Conservation (phyloP, 2,888 invertebrate genomes). For the Drosophila monieri region DNA sequence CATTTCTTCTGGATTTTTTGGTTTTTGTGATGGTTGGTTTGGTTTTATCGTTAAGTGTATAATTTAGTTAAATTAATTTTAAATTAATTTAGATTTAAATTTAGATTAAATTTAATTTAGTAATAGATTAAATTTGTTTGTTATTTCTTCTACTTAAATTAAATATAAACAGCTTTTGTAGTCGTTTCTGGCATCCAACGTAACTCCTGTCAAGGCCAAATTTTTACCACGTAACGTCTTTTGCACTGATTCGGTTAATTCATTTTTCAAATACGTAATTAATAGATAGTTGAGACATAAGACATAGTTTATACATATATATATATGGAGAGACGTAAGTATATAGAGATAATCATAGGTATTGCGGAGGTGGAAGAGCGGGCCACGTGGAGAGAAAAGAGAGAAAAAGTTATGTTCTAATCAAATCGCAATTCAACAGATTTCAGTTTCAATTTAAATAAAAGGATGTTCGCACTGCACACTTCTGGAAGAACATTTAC, state of each 20-base stretch:
- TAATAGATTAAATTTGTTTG: constrained; percentile 72
- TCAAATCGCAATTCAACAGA: constrained; percentile 53
- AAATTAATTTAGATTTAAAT: constrained; percentile 55
- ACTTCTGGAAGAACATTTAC: neutral
- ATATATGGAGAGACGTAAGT: constrained; percentile 1
- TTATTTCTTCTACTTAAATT: constrained; percentile 81
- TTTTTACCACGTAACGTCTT: constrained; percentile 83
- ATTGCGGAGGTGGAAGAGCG: constrained; percentile 54
- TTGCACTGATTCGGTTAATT: constrained; percentile 77
- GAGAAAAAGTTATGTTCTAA: constrained; percentile 73
- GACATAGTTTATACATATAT: constrained; percentile 38
- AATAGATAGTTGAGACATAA: constrained; percentile 21
- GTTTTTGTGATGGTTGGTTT: constrained; percentile 26
- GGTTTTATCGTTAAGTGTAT: constrained; percentile 51
- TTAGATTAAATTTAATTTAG: constrained; percentile 48
- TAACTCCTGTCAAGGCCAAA: constrained; percentile 84
- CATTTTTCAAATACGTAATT: constrained; percentile 23
- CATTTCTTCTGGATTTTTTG: constrained; percentile 34
- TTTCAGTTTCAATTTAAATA: constrained; percentile 20
- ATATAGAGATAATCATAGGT: constrained; percentile 36
- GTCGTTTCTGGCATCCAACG: constrained; percentile 84
- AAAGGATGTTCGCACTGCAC: constrained; percentile 22
- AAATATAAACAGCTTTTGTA: constrained; percentile 83
- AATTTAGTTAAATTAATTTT: constrained; percentile 59
- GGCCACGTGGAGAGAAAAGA: constrained; percentile 75